Evolutionary conservation across 2,797 vertebrate genomes (phyloP).

Genomic region (Harpagifer antarcticus): DNA sequence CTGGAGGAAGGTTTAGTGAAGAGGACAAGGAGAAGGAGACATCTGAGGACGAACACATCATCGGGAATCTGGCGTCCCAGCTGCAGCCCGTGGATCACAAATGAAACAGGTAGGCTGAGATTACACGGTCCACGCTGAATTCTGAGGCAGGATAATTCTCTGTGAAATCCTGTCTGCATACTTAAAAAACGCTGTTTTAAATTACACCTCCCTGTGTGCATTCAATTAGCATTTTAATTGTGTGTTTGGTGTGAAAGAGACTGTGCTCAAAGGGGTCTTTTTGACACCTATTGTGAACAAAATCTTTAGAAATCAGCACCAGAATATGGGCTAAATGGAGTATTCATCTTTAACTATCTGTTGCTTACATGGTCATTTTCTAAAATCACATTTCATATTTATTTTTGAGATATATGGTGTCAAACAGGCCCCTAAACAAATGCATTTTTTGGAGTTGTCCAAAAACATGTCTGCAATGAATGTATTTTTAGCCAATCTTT

Average conservation of each 20-base stretch:
- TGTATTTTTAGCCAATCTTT: background rate
- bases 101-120: constrained; percentile 70
- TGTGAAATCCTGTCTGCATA: background rate
- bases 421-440: background rate
- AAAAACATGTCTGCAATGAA: background rate
- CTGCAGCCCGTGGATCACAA: constrained; percentile 52
- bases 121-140: background rate
- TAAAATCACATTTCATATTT: background rate
- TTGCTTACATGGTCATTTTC: background rate
- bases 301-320: background rate
- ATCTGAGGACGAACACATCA: constrained; percentile 34
- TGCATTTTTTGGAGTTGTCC: background rate
- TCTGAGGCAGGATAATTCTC: background rate
- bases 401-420: background rate
- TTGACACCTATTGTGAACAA: background rate
- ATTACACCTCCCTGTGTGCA: background rate
- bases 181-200: background rate
- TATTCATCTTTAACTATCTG: background rate
- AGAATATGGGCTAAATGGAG: too few species aligned
- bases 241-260: background rate
- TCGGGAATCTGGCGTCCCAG: constrained; percentile 50
- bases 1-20: constrained; percentile 45
- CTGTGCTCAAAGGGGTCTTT: background rate
- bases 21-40: constrained; percentile 51
- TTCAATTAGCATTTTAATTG: background rate